Conservation (phyloP, 2,797 vertebrate genomes). For the Cirrhinus mrigala region DNA sequence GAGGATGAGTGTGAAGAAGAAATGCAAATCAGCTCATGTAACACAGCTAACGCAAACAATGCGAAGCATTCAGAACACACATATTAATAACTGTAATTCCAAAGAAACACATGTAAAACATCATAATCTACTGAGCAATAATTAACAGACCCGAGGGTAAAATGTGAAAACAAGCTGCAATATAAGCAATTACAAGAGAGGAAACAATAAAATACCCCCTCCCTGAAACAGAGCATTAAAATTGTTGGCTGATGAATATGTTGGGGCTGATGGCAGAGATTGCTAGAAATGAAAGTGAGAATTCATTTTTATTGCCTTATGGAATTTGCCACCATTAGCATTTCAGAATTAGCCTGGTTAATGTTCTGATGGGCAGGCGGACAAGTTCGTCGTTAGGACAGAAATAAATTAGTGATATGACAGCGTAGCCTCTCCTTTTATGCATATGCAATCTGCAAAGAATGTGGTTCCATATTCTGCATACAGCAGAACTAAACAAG, state of each 20-base stretch:
- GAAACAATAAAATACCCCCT: constrained; percentile 6
- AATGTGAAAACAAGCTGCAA: constrained; percentile 12
- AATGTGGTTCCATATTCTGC: constrained; percentile 1
- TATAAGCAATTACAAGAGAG: constrained; percentile 38
- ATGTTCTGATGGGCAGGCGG: constrained; percentile 46
- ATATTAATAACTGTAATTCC: constrained; percentile 11
- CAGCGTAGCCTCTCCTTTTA: constrained; percentile 34
- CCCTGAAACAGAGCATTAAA: constrained; percentile 34
- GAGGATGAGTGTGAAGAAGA: constrained; percentile 29
- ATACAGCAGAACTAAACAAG: not conserved
- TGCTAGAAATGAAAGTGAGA: constrained; percentile 1
- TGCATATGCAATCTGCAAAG: constrained; percentile 40
- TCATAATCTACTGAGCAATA: constrained; percentile 1
- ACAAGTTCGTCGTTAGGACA: constrained; percentile 42
- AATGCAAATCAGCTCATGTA: not conserved
- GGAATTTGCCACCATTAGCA: constrained; percentile 43
- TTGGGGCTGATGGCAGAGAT: constrained; percentile 28
- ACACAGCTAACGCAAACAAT: not conserved
- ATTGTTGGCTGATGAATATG: constrained; percentile 15
- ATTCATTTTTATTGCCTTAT: constrained; percentile 38
- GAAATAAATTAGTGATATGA: constrained; percentile 51
- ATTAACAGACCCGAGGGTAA: constrained; percentile 24
- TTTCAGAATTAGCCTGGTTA: constrained; percentile 41
- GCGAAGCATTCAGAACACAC: not conserved
- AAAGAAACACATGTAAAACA: not conserved